phyloP scores from a whole-genome alignment of 2,113 vertebrate species.

The Microtus montanus region DNA sequence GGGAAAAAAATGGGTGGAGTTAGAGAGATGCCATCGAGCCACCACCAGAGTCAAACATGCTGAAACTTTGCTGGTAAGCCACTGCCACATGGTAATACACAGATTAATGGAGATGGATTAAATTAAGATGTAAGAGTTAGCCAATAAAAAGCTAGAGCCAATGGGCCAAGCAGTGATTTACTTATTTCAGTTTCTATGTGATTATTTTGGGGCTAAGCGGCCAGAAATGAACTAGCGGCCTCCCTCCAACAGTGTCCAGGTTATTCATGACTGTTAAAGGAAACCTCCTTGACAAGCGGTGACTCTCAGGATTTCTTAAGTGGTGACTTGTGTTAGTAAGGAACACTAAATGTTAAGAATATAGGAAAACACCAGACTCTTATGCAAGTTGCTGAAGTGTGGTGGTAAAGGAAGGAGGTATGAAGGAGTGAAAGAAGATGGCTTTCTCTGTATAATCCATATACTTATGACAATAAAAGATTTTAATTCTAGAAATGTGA shows the following conservation, averaged over 20 bases:
- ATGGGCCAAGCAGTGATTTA: too few relatives aligned
- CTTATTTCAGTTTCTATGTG: too few relatives aligned
- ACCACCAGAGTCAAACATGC: too few relatives aligned
- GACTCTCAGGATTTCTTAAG: constrained; percentile 50
- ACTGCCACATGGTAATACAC: too few relatives aligned
- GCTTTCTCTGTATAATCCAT: neutral
- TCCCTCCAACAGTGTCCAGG: neutral
- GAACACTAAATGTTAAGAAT: constrained; percentile 33
- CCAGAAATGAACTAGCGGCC: too few relatives aligned
- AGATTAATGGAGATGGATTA: too few relatives aligned
- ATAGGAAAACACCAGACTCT: neutral
- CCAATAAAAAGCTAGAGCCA: too few relatives aligned
- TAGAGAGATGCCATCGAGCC: too few relatives aligned
- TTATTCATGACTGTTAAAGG: constrained; percentile 23
- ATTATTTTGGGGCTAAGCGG: too few relatives aligned
- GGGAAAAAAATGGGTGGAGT: too few relatives aligned
- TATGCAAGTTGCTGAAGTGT: neutral
- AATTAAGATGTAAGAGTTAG: too few relatives aligned
- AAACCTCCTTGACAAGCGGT: constrained; percentile 53
- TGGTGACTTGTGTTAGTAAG: constrained; percentile 24
- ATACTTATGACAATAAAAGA: neutral
- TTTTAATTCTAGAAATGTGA: neutral
- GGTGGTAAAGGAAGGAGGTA: neutral
- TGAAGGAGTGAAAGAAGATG: neutral
- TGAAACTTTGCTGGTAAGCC: too few relatives aligned